Evolutionary conservation across 2,888 invertebrate genomes (phyloP), one percentile per base, ranked within the genome.

Genomic region (Tenodera sinensis): DNA sequence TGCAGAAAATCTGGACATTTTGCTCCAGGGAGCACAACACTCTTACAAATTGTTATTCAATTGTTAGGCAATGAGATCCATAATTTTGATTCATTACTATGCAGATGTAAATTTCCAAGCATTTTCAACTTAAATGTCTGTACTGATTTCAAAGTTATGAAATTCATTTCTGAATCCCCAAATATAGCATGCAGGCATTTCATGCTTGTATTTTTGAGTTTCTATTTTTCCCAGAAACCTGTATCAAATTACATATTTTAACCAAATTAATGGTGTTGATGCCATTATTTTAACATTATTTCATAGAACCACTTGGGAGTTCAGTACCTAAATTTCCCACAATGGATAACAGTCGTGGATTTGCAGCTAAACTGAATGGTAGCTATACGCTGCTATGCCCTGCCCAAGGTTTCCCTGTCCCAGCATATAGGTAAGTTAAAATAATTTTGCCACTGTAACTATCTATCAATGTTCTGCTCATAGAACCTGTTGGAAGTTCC

Each of bases 401-500:
- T 89, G 94, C 94, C 82, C 94, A 95, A 92, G 94, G 93, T 88
- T 94, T 93, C 92, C 95, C 94, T 89, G 92, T 94, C 91, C 94
- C 94, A 89, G 93, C 94, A 92, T 95, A 94, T 95, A 95, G 95
- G 95, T 95, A 94, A 92, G 91, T 90, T 87, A 87, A 87, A 90
- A 28, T 25, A 12, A 20, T 34, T 84, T 20, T 34, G 9, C 14
- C 28, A 30, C 20, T 34, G 20, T 84, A 25, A 30, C 28, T 54
- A 15, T 47, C 28, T 34, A 25, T 42, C 42, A 47, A 96, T 30
- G 34, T 28, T 87, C 54, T 71, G 20, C 54, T 71, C 54, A 15
- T 71, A 71, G 96, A 97, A 94, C 97, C 97, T 91, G 95, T 97
- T 94, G 96, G 96, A 93, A 96, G 96, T 93, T 96, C 96, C 90